Percentiles rank a stretch among this genome's conserved stretches.
phyloP scores from a whole-genome alignment of 2,888 invertebrate species.

The Hirtodrosophila duncani region DNA sequence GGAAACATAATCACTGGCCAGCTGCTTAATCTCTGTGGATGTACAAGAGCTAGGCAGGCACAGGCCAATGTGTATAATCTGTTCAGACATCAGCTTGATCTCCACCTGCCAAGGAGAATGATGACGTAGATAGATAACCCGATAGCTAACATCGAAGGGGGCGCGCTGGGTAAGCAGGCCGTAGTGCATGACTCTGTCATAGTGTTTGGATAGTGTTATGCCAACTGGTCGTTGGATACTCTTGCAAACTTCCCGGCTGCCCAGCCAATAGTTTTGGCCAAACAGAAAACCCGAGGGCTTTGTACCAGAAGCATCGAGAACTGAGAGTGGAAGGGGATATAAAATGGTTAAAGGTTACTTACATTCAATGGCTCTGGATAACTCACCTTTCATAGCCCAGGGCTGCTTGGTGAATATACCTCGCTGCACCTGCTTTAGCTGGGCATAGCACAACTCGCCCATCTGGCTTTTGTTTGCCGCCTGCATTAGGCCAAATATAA shows the following conservation, averaged over 20 bases:
- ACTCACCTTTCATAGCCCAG: slow-evolving; percentile 80
- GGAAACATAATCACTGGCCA: slow-evolving; percentile 74
- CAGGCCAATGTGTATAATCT: slow-evolving; percentile 80
- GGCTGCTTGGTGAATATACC: slow-evolving; percentile 78
- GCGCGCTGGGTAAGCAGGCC: slow-evolving; percentile 73
- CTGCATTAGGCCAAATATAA: slow-evolving; percentile 75
- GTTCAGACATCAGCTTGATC: slow-evolving; percentile 77
- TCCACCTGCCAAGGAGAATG: slow-evolving; percentile 78
- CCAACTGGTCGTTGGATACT: slow-evolving; percentile 75
- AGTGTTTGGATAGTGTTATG: slow-evolving; percentile 75
- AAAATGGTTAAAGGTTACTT: background rate
- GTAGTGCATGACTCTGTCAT: slow-evolving; percentile 74
- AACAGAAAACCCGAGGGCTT: slow-evolving; percentile 80
- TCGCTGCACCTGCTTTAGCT: slow-evolving; percentile 77
- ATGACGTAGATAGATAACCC: slow-evolving; percentile 77
- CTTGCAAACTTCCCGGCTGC: slow-evolving; percentile 79
- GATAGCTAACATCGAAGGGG: slow-evolving; percentile 77
- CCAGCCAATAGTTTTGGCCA: slow-evolving; percentile 82
- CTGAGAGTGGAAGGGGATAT: slow-evolving; percentile 61
- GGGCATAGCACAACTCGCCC: slow-evolving; percentile 74
- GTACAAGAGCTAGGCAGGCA: slow-evolving; percentile 80
- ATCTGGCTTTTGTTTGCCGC: slow-evolving; percentile 69
- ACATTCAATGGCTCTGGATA: background rate
- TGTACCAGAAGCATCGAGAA: slow-evolving; percentile 81
- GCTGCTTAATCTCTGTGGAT: slow-evolving; percentile 75